Evolutionary conservation across 23 tunicate genomes (phyloP).

Genomic region (Phallusia fumigata): DNA sequence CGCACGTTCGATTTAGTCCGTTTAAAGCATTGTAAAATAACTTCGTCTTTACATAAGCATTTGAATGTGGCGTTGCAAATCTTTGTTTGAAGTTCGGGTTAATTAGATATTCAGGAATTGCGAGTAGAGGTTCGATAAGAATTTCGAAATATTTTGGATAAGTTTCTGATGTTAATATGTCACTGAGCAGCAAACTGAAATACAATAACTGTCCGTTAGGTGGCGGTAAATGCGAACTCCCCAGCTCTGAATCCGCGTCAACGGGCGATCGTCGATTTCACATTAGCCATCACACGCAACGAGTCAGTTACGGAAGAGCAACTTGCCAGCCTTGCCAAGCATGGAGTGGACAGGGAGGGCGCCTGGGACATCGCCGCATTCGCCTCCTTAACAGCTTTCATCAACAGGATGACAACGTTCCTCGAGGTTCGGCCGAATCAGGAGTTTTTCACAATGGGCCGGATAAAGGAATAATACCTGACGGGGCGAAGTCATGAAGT

Average conservation of each 20-base stretch:
- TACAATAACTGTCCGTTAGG: neutral
- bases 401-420: constrained; percentile 40
- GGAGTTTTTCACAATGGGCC: constrained; percentile 54
- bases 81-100: no score
- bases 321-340: constrained; percentile 29
- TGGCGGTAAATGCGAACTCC: constrained; percentile 11
- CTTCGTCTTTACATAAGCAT: no score
- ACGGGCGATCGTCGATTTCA: constrained; percentile 39
- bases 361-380: constrained; percentile 76
- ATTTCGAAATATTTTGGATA: no score
- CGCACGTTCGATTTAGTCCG: no score
- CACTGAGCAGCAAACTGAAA: no score
- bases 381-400: constrained; percentile 40
- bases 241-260: constrained; percentile 43
- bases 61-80: no score
- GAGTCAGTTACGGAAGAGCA: constrained; percentile 41
- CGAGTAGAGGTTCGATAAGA: no score
- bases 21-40: no score
- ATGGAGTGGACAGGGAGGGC: constrained; percentile 54
- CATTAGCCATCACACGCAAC: constrained; percentile 21
- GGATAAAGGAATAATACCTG: neutral
- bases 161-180: no score
- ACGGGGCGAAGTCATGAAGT: no score
- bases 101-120: no score
- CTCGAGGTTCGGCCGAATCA: constrained; percentile 51